These are phyloP conservation scores for Papilio aristodemus DNA, from an alignment of 1,140 invertebrate genomes.

Conservation along the genomic window DNA sequence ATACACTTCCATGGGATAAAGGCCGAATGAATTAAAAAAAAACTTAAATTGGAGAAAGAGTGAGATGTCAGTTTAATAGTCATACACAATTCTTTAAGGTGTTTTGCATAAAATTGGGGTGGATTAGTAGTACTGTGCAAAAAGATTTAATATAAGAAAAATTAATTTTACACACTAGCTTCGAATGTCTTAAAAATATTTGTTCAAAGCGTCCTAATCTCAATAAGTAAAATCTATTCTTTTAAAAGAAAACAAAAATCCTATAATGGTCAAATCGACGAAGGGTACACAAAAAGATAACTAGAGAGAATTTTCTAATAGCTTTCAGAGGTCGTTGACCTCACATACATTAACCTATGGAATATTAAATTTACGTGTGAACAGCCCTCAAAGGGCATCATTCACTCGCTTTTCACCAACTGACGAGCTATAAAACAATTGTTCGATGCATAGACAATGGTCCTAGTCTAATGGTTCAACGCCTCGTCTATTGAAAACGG, in stretches of 20 bases:
- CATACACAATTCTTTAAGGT: no score
- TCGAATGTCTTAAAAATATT: not conserved
- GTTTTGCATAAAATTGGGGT: no score
- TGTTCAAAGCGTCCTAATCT: not conserved
- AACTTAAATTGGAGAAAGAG: no score
- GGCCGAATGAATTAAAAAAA: no score
- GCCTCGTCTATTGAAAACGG: slow-evolving; percentile 37
- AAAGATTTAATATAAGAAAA: no score
- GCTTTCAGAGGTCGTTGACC: slow-evolving; percentile 26
- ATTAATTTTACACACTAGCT: not conserved
- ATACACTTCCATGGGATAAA: no score
- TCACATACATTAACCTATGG: slow-evolving; percentile 2
- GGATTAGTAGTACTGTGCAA: no score
- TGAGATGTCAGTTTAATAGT: no score
- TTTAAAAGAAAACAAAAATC: not conserved
- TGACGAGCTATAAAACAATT: slow-evolving; percentile 31
- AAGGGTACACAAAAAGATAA: slow-evolving; percentile 7
- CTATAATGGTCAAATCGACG: not conserved
- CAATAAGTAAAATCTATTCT: not conserved
- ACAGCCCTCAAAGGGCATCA: slow-evolving; percentile 29
- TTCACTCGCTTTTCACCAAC: slow-evolving; percentile 30
- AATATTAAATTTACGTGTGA: slow-evolving; percentile 30
- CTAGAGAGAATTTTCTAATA: slow-evolving; percentile 17
- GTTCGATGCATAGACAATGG: slow-evolving; percentile 40
- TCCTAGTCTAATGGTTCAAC: slow-evolving; percentile 43